phyloP scores from a whole-genome alignment of 2,113 vertebrate species.

The Merops nubicus region DNA sequence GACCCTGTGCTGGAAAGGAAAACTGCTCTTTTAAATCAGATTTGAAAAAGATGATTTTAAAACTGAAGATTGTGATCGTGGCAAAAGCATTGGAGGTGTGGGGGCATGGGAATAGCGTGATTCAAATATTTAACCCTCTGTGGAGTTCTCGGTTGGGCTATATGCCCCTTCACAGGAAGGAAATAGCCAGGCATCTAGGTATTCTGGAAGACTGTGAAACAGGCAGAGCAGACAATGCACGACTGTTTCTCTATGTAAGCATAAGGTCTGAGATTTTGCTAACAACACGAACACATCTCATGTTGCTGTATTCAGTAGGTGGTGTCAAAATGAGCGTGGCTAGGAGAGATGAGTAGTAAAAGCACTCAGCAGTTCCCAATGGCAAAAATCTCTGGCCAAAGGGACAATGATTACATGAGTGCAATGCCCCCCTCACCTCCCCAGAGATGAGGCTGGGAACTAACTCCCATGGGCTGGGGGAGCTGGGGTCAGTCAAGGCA shows the following conservation, averaged over 20 bases:
- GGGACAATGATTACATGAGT: neutral
- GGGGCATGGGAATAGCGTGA: neutral
- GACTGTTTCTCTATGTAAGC: fast-evolving
- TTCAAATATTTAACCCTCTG: neutral
- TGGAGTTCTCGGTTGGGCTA: neutral
- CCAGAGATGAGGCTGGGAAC: neutral
- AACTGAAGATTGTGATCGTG: neutral
- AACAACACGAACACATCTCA: neutral
- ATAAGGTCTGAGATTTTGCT: neutral
- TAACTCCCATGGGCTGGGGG: neutral
- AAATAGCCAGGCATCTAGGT: neutral
- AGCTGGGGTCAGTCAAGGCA: neutral
- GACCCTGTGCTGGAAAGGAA: neutral
- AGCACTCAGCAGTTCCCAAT: neutral
- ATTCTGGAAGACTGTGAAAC: neutral
- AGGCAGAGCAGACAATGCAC: fast-evolving
- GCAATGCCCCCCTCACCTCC: fast-evolving
- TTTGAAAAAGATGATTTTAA: conserved; percentile 24
- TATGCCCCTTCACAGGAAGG: neutral
- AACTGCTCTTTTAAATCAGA: neutral
- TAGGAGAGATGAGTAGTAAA: neutral
- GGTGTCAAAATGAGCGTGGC: neutral
- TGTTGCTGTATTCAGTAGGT: neutral
- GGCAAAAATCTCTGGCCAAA: neutral
- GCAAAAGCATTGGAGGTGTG: neutral